Base-by-base conservation (phyloP, 1,140 invertebrate species). In the Bombus breviceps region DNA sequence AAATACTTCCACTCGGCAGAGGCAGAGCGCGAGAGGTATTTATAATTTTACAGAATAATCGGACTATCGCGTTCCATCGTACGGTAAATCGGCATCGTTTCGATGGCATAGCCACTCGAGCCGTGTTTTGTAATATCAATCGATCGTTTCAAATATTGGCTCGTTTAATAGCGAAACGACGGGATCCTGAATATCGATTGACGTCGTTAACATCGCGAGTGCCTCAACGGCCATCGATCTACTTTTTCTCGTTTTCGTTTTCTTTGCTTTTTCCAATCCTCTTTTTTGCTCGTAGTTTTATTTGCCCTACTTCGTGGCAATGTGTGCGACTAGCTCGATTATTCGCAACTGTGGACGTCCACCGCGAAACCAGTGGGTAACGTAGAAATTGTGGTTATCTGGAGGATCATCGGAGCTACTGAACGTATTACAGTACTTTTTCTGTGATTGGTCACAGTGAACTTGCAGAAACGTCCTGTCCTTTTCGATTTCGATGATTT, bases 91-190 rank as follows among this genome's bases (percentile, higher is more conserved):
- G 47, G 74, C 28, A 79, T 34, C 39, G 62, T 79, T 47, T 68
- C 62, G 41, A 78, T 66, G 59, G 39, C 37, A n/a, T 13, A 12
- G 39, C 9, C 10, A 68, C 59, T 47, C 22, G 22, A 47, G 8
- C 28, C 32, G 59, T 28, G 77, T 79, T 79, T 62, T 22, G 41
- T 47, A 47, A 66, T 68, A 68, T 79, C 18, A 79, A 43, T 79
- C 41, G 62, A n/a, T 28, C 62, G 62, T 13, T 43, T 79, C n/a
- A 66, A 79, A 79, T 79, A 79, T 66, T 79, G 62, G 39, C 10
- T 43, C 10, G 41, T 62, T 47, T 68, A 47, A 79, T 79, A 79
- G 41, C 22, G 9, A 39, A 10, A 66, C 28, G 47, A 47, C 41
- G 18, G 32, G 12, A 68, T 79, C 10, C 22, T 28, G 62, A 47